Evolutionary conservation across 2,113 vertebrate genomes (phyloP).

Genomic region (Chinchilla lanigera): DNA sequence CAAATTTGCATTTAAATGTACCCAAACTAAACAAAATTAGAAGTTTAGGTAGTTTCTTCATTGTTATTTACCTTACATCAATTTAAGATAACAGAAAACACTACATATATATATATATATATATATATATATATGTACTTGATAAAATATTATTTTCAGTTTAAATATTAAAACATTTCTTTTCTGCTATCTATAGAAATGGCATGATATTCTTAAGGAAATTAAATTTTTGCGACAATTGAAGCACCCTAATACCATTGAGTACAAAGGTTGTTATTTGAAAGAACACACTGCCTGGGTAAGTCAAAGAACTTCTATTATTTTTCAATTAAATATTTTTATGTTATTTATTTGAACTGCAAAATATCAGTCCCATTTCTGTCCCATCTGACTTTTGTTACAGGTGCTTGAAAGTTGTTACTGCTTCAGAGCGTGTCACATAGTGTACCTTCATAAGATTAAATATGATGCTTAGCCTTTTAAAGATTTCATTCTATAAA

Average conservation of each 20-base stretch:
- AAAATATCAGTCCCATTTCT: slow-evolving; percentile 10
- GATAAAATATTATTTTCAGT: slow-evolving; percentile 19
- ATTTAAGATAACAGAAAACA: slow-evolving; percentile 43
- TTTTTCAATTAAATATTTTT: not conserved
- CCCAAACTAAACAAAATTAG: slow-evolving; percentile 47
- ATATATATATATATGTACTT: slow-evolving; percentile 2
- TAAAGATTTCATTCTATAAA: not conserved
- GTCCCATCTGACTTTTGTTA: not conserved
- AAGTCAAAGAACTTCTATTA: slow-evolving; percentile 75
- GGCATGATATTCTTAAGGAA: slow-evolving; percentile 99
- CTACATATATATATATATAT: not conserved
- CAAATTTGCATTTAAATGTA: not conserved
- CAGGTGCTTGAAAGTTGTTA: not conserved
- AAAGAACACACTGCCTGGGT: slow-evolving; percentile 99
- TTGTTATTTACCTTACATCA: slow-evolving; percentile 28
- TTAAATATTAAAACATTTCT: slow-evolving; percentile 25
- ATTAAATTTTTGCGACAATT: slow-evolving; percentile 97
- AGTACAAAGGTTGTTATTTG: slow-evolving; percentile 99
- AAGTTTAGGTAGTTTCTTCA: slow-evolving; percentile 17
- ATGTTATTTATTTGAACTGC: slow-evolving; percentile 5
- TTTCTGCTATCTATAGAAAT: slow-evolving; percentile 90
- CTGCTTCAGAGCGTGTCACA: not conserved
- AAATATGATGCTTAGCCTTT: not conserved
- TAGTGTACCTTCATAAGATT: not conserved
- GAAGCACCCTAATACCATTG: slow-evolving; percentile 98